Base-by-base conservation (phyloP, 2,888 invertebrate genomes). In the Lordiphosa andalusiaca region DNA sequence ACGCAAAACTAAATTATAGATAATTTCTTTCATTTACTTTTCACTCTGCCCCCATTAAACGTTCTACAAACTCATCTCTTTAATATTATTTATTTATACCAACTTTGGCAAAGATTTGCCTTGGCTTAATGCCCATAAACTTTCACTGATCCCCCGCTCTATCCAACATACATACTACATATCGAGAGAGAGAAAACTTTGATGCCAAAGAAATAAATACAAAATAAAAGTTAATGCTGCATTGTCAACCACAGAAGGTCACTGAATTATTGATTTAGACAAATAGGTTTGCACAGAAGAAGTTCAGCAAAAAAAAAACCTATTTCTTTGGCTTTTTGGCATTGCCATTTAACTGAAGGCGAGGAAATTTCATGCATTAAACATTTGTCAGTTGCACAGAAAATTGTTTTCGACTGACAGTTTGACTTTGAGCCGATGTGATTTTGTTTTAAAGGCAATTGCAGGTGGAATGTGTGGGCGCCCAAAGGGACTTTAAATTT, bases 161-260 rank as follows among this genome's bases (percentile, higher is more conserved):
- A 21, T 1, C 16, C 13, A 30, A 3, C 19, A 4, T 19, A 19
- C 19, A 19, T 19, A 19, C 19, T 19, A 42, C 9, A 4, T 37
- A 35, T 42, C 13, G n/a, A 13, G 42, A 25, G 42, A 25, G 37
- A 30, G 33, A 35, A 40, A 53, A 39, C 10, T 19, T 25, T 6
- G 25, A 25, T 25, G 23, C 23, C 33, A 52, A 49, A 33, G 36
- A 52, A 52, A 52, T 42, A 49, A 49, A 52, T 37, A 39, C 42
- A 16, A 16, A 40, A 48, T 35, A 40, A 47, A 48, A 49, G 37
- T 49, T 19, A 51, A 44, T 53, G 53, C 58, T 58, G 66, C 61
- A 69, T 69, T 68, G 68, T 60, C 47, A 49, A 54, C 57, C 69
- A 56, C 52, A 66, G 53, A 56, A 69, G 69, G 66, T 69, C 69